phyloP scores from a whole-genome alignment of 2,888 invertebrate species.

The Criorhina ranunculi region DNA sequence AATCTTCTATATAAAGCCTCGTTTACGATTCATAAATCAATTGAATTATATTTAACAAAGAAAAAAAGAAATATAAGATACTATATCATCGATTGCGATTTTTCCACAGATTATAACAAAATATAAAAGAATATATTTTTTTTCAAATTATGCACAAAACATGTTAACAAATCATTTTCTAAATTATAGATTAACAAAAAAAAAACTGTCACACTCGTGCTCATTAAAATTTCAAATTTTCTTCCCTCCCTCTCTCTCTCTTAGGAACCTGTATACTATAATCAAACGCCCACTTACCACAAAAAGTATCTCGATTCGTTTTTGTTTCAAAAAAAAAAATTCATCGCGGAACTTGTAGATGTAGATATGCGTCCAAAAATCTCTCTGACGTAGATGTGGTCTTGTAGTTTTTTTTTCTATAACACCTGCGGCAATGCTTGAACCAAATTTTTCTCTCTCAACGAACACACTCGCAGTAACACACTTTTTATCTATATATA shows the following conservation, averaged over 20 bases:
- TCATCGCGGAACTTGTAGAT: background rate
- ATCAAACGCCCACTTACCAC: conserved; percentile 73
- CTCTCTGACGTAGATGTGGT: conserved; percentile 21
- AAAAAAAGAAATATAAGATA: background rate
- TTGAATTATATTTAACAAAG: background rate
- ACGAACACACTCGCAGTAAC: conserved; percentile 39
- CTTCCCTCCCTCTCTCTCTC: background rate
- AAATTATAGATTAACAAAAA: conserved; percentile 28
- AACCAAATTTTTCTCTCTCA: conserved; percentile 47
- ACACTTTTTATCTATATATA: conserved; percentile 35
- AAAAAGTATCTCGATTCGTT: conserved; percentile 18
- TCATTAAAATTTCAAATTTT: conserved; percentile 39
- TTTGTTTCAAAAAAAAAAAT: no score
- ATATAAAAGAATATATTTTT: no score
- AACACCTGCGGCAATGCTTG: conserved; percentile 63
- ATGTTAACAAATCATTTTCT: conserved; percentile 57
- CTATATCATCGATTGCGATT: background rate
- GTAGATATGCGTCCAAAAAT: conserved; percentile 41
- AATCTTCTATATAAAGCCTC: conserved; percentile 2
- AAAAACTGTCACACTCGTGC: conserved; percentile 49
- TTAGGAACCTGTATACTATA: conserved; percentile 9
- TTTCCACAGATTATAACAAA: conserved; percentile 31
- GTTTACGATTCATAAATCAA: conserved; percentile 34
- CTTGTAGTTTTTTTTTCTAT: conserved; percentile 4
- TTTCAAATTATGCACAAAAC: conserved; percentile 41